These are phyloP conservation scores for Gasterosteus nipponicus DNA, from an alignment of 2,113 vertebrate species.

Conservation along the genomic window DNA sequence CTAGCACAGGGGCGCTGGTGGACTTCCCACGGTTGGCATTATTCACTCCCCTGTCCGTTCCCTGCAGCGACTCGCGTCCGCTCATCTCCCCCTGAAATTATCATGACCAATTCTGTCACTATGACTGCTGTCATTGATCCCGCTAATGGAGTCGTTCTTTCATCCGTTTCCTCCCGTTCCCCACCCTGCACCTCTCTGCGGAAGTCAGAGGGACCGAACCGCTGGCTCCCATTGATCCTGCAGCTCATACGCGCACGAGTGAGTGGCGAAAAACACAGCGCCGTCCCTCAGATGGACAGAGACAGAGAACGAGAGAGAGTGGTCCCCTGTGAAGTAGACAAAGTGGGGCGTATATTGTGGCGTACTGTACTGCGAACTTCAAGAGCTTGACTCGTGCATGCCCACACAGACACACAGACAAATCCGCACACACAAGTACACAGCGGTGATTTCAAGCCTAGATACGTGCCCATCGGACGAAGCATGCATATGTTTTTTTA, in stretches of 20 bases:
- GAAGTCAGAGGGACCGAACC: conserved; percentile 52
- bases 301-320: background rate
- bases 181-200: conserved; percentile 4
- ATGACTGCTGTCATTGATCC: conserved; percentile 12
- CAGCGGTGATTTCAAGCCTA: background rate
- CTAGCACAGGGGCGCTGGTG: no score
- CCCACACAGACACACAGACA: background rate
- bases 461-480: conserved; percentile 15
- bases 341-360: conserved; percentile 68
- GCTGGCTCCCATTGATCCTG: conserved; percentile 43
- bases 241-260: conserved; percentile 30
- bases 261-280: background rate
- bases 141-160: conserved; percentile 3
- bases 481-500: conserved; percentile 56
- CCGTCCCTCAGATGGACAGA: background rate
- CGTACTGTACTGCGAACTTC: no score
- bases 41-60: background rate
- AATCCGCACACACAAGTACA: background rate
- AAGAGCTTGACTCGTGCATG: background rate
- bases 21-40: background rate
- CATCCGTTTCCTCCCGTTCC: background rate
- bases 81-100: background rate
- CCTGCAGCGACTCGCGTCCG: no score
- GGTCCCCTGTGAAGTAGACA: conserved; percentile 59
- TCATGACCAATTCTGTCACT: background rate